phyloP scores from a whole-genome alignment of 2,113 vertebrate species.

The Lasiurus borealis region DNA sequence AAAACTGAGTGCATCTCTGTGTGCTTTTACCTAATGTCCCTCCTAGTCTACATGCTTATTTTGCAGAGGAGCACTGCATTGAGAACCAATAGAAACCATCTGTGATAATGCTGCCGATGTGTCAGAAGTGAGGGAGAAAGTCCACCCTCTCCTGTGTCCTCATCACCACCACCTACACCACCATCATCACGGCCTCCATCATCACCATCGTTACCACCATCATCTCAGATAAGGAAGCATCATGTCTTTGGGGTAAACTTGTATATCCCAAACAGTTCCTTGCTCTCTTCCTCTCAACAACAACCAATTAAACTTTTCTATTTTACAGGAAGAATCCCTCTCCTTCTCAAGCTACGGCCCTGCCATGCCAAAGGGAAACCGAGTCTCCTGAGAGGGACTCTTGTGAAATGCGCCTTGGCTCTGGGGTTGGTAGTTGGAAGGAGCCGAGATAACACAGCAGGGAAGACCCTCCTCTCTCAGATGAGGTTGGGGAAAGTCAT shows the following conservation, averaged over 20 bases:
- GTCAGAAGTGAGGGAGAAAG: background rate
- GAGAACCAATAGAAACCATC: background rate
- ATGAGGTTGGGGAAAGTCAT: background rate
- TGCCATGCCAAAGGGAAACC: background rate
- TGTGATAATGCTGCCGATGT: background rate
- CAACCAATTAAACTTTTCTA: background rate
- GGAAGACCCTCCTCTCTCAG: background rate
- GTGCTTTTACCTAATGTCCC: background rate
- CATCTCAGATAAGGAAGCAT: background rate
- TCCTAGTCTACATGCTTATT: background rate
- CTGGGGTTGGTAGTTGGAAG: background rate
- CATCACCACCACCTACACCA: no score
- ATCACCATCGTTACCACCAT: background rate
- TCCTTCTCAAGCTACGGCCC: background rate
- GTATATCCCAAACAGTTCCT: background rate
- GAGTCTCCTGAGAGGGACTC: background rate
- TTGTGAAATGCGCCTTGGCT: background rate
- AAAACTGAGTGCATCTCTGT: background rate
- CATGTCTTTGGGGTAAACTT: background rate
- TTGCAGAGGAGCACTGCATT: background rate
- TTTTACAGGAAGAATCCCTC: slow-evolving; percentile 12
- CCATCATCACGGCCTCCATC: no score
- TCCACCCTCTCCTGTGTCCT: background rate
- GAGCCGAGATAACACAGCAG: background rate
- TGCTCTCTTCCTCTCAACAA: background rate